These are phyloP conservation scores for Alca torda DNA, from an alignment of 2,797 vertebrate species.

Conservation along the genomic window DNA sequence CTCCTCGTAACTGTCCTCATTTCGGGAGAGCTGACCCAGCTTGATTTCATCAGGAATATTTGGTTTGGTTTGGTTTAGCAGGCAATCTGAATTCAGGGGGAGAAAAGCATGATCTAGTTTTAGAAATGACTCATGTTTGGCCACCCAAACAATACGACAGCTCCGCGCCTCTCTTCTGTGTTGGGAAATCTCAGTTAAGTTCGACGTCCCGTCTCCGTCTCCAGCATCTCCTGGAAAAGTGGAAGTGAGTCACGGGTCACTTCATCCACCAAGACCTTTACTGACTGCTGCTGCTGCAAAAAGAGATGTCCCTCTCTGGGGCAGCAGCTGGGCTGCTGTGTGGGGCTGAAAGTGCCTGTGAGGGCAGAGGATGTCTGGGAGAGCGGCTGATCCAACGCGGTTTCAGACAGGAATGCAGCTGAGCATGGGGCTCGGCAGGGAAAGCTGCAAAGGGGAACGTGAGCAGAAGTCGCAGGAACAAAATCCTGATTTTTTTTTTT, in stretches of 20 bases:
- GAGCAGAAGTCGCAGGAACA: background rate
- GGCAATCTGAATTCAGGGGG: background rate
- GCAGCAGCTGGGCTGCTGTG: background rate
- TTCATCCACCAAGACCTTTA: background rate
- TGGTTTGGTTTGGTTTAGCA: background rate
- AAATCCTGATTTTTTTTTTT: background rate
- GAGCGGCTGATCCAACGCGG: background rate
- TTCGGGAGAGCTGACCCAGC: background rate
- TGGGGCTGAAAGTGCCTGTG: background rate
- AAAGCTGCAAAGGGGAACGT: background rate
- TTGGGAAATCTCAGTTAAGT: background rate
- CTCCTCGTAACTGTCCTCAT: background rate
- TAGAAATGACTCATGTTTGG: background rate
- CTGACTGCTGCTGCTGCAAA: background rate
- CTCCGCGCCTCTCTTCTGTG: background rate
- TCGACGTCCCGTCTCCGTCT: background rate
- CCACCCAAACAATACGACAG: background rate
- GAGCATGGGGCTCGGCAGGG: background rate
- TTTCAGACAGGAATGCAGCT: background rate
- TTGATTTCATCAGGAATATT: background rate
- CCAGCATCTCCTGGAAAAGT: background rate
- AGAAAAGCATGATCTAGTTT: background rate
- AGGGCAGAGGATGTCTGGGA: background rate
- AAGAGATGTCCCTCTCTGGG: background rate
- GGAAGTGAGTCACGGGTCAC: background rate